Base-by-base conservation (phyloP, 2,797 vertebrate species). In the Mycteria americana region DNA sequence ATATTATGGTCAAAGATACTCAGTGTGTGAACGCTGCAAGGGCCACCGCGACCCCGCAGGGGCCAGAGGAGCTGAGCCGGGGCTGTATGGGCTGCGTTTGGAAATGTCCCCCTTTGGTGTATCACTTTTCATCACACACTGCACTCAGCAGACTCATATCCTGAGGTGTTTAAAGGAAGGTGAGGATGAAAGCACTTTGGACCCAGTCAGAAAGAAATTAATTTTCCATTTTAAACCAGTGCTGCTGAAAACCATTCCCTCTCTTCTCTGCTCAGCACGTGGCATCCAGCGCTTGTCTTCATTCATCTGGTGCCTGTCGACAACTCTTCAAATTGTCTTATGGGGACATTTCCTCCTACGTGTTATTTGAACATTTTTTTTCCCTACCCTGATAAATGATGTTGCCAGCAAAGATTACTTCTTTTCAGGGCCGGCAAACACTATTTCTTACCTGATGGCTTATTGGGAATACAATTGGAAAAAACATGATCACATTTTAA, bases 291-390 rank as follows among this genome's bases (percentile, higher is more conserved):
- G 1, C 45, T 41, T 19, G 65, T 53, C n/a, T 18, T 46, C 82
- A 37, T 91, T 92, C 78, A 64, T 64, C 82, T 79, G 30, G 45
- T 88, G 81, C 54, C 86, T 84, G 73, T 64, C 5, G 1, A 64
- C 80, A 92, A 15, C 74, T 85, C 68, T 84, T 92, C 89, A 51
- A 0, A 31, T 88, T 93, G 78, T 73, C 90, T 45, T 25, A n/a
- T 28, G 65, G 69, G 85, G 65, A 72, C 76, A 92, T 88, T 78
- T 92, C 96, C 88, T 96, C 93, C 81, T 92, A 89, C 86, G 4
- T 43, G 54, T 85, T 73, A 91, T 89, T 83, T 35, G 67, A 93
- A 75, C 73, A 27, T 24, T 43, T 62, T 85, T 64, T 73, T n/a
- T 4, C n/a, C 54, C 15, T 48, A 8, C 63, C 76, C 62, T 68